Evolutionary conservation across 2,888 invertebrate species (phyloP).

Genomic region (Tenthredo notha): DNA sequence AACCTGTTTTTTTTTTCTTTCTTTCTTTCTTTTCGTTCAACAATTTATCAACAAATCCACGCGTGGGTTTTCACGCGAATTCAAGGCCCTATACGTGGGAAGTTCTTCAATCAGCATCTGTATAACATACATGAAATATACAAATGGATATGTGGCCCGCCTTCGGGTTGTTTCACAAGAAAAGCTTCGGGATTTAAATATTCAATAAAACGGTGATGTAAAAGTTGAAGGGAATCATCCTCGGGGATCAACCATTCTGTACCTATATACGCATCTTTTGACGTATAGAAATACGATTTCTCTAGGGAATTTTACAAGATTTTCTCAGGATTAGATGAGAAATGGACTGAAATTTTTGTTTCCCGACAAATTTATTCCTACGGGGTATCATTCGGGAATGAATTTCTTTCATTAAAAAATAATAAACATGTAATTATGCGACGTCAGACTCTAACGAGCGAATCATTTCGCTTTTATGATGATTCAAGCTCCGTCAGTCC

Average conservation of each 20-base stretch:
- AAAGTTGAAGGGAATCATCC: constrained; percentile 5
- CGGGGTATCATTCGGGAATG: not conserved
- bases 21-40: not conserved
- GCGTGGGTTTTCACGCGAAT: not conserved
- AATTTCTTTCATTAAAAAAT: not conserved
- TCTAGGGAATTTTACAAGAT: not conserved
- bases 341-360: not conserved
- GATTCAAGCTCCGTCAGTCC: not conserved
- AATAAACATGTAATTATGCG: not conserved
- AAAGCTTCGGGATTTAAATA: not conserved
- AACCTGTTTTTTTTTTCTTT: too few species aligned
- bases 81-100: not conserved
- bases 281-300: not conserved
- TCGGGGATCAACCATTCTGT: not conserved
- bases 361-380: not conserved
- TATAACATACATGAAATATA: constrained; percentile 3
- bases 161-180: not conserved
- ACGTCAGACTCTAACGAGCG: not conserved
- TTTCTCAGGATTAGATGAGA: not conserved
- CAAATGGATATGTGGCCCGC: not conserved
- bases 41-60: not conserved
- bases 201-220: not conserved
- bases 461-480: not conserved
- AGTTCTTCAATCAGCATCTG: not conserved
- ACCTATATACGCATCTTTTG: not conserved